phyloP scores from a whole-genome alignment of 2,888 invertebrate genomes.

The Plagiodera versicolora region DNA sequence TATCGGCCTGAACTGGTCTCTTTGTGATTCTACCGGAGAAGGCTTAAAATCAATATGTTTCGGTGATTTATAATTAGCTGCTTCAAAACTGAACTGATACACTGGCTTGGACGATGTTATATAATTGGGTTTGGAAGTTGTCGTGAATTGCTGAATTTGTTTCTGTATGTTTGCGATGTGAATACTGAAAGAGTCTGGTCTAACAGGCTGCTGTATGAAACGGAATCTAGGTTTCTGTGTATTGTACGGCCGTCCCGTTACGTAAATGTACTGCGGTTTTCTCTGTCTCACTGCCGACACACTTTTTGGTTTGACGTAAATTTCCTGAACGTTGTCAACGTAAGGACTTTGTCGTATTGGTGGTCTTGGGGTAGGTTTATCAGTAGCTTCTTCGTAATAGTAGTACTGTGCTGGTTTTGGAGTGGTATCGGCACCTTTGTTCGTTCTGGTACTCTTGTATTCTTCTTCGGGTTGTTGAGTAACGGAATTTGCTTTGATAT shows the following conservation, averaged over 20 bases:
- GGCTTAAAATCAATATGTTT: conserved; percentile 37
- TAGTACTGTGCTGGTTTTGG: conserved; percentile 64
- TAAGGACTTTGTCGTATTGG: conserved; percentile 28
- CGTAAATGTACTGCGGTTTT: conserved; percentile 47
- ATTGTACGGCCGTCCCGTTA: conserved; percentile 41
- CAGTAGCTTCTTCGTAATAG: conserved; percentile 62
- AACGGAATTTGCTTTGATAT: conserved; percentile 60
- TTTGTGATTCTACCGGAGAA: conserved; percentile 36
- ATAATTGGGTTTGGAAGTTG: conserved; percentile 55
- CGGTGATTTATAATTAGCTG: conserved; percentile 53
- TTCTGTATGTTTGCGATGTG: conserved; percentile 69
- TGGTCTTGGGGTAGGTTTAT: conserved; percentile 33
- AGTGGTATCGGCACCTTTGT: conserved; percentile 25
- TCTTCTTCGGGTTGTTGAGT: conserved; percentile 41
- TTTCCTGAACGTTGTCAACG: conserved; percentile 35
- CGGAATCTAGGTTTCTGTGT: conserved; percentile 45
- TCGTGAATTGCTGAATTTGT: conserved; percentile 64
- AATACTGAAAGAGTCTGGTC: conserved; percentile 61
- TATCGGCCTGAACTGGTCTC: conserved; percentile 44
- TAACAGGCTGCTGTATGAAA: conserved; percentile 28
- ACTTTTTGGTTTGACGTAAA: conserved; percentile 38
- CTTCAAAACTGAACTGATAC: conserved; percentile 75
- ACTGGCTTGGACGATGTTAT: conserved; percentile 58
- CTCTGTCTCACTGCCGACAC: conserved; percentile 27
- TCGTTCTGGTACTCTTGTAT: conserved; percentile 37